A percentile compares a stretch with the other conserved stretches of the same genome.
These are phyloP conservation scores for Ischnura elegans DNA, from an alignment of 2,888 invertebrate genomes.

Conservation along the genomic window DNA sequence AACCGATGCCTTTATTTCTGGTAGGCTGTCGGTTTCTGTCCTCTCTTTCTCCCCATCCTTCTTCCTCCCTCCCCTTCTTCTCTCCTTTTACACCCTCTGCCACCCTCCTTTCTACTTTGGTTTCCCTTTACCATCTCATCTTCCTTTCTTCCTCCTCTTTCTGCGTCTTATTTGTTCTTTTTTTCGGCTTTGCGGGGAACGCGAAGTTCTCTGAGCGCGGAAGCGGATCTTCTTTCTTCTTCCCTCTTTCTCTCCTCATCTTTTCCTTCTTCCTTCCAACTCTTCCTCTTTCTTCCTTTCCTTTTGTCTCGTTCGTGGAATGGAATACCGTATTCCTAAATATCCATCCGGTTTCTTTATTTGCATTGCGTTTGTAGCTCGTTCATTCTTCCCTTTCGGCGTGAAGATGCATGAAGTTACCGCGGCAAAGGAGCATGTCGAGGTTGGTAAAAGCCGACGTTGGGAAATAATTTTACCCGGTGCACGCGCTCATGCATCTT, in stretches of 20 bases:
- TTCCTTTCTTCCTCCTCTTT: neutral
- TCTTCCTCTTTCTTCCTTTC: neutral
- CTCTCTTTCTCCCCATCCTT: neutral
- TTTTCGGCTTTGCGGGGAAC: neutral
- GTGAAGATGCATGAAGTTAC: neutral
- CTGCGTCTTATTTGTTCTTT: neutral
- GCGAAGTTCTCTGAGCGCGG: neutral
- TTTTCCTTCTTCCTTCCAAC: neutral
- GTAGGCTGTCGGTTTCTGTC: neutral
- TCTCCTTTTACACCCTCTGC: neutral
- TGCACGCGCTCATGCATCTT: no score
- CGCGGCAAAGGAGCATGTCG: neutral
- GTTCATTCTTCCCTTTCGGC: neutral
- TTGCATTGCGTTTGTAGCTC: neutral
- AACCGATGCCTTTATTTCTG: conserved; percentile 55
- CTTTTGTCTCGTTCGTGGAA: neutral
- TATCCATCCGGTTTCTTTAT: conserved; percentile 20
- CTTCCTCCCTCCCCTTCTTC: neutral
- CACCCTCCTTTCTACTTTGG: neutral
- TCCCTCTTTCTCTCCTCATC: neutral
- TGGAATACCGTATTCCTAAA: neutral
- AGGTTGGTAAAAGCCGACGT: neutral
- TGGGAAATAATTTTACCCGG: neutral
- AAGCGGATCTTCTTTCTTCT: conserved; percentile 1
- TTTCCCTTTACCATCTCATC: neutral